Base-by-base conservation (phyloP, 2,888 invertebrate genomes). In the Incurvaria masculella region DNA sequence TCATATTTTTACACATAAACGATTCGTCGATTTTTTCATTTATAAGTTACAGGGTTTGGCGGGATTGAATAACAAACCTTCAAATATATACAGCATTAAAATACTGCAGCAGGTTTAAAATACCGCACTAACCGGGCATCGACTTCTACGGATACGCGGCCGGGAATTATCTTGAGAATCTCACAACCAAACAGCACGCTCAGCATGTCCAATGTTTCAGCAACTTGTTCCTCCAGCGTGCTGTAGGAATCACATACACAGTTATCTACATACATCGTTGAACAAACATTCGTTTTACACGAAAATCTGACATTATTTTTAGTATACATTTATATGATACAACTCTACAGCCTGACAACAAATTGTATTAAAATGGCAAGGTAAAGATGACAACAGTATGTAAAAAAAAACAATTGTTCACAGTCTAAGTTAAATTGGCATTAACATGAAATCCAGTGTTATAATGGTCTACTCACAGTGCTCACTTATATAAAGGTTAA, bases 131-230 rank as follows among this genome's bases (percentile, higher is more conserved):
- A 90, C 90, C 90, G 87, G 27, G 97, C 96, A 81, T 97, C 97
- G 43, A 97, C 94, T 81, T 97, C 97, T 26, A 95, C 95, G 2
- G 96, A 96, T 2, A 97, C 96, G 55, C 99, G 82, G 8, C 99
- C 99, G 14, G 99, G 99, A 53, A 99, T 89, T 56, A 98, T 93
- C 75, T 97, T 94, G 44, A 99, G 81, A 60, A 99, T 99, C 82
- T 99, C 97, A 64, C 87, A 84, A 38, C 99, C 99, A 76, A 99
- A 99, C 26, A 96, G 75, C 1, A 99, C 95, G 71, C 93, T 95
- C 20, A 98, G 81, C 78, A 93, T 93, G 65, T 99, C 98, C 76
- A 96, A 85, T 17, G 97, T 92, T 59, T 89, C 86, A 42, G 86
- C 82, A 8, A 95, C 64, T 73, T 93, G 88, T 58, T 92, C 89